Evolutionary conservation across 92 coral and sea anemone genomes (phyloP), one percentile per base, ranked within the genome.

Genomic region (Nematostella vectensis): DNA sequence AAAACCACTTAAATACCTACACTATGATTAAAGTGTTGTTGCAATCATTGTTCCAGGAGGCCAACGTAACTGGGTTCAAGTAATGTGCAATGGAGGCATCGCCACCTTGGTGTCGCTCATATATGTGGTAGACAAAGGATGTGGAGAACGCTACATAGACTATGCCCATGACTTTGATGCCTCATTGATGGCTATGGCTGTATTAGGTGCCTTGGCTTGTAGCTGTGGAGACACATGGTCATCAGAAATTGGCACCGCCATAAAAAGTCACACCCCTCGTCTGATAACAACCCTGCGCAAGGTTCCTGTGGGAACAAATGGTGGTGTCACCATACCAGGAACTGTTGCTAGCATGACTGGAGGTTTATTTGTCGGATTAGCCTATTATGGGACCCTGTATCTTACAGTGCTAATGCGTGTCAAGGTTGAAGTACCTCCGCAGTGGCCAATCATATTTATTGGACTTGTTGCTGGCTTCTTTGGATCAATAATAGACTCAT

Each of bases 221-320:
- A 82, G 99, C 62, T 86, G 95, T 75, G 99, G 99, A 1, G 99
- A 93, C 47, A 93, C 99, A 0, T 93, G 99, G 99, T 95, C 99
- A 13, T 93, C 99, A 0, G 99, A 93, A 75, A 72, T 93, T 31
- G 99, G 99, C 38, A 70, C 95, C 55, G 89, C 93, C 11, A 57
- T 82, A 26, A 75, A 69, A 44, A 71, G 72, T 26, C 78, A 70
- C 2, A 49, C 43, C 20, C 99, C 99, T 29, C 77, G 84, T 9
- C 75, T 93, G 27, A 82, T 93, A 36, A 93, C 99, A 25, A 78
- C 96, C 22, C 65, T 85, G 22, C 58, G 78, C 45, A 78, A 82
- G 58, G 99, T 93, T 47, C 99, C 96, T 19, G 83, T 79, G 10
- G 96, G 99, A 4, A 93, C 99, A 10, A 93, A 93, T 86, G 99